Evolutionary conservation across 2,113 vertebrate species (phyloP).

Genomic region (Phaetusa simplex): DNA sequence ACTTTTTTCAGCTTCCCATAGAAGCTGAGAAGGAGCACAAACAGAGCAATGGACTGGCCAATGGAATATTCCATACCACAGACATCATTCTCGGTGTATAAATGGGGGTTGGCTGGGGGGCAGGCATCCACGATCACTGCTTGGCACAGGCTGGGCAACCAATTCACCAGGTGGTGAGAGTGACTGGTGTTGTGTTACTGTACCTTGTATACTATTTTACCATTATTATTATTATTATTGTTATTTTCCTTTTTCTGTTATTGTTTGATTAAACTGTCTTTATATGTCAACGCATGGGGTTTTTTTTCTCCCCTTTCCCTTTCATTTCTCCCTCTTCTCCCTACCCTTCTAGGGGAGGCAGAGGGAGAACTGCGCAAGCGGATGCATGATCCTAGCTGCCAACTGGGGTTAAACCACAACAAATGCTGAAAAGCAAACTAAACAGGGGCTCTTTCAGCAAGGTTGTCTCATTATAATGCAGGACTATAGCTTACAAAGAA

Average conservation of each 20-base stretch:
- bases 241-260: background rate
- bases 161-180: background rate
- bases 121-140: background rate
- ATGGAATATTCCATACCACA: background rate
- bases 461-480: background rate
- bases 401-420: background rate
- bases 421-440: background rate
- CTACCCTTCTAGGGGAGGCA: background rate
- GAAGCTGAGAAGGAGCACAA: background rate
- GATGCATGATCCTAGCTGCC: background rate
- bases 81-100: background rate
- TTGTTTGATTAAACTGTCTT: background rate
- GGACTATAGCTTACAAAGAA: background rate
- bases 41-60: background rate
- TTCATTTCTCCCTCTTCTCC: background rate
- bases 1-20: background rate
- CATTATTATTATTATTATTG: background rate
- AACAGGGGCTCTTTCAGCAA: background rate
- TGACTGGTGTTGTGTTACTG: background rate
- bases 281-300: background rate
- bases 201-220: background rate
- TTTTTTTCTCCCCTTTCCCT: background rate
- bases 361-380: background rate
- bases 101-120: background rate
- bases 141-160: background rate